phyloP scores from a whole-genome alignment of 2,113 vertebrate species.

The Mesembrinibis cayennensis region DNA sequence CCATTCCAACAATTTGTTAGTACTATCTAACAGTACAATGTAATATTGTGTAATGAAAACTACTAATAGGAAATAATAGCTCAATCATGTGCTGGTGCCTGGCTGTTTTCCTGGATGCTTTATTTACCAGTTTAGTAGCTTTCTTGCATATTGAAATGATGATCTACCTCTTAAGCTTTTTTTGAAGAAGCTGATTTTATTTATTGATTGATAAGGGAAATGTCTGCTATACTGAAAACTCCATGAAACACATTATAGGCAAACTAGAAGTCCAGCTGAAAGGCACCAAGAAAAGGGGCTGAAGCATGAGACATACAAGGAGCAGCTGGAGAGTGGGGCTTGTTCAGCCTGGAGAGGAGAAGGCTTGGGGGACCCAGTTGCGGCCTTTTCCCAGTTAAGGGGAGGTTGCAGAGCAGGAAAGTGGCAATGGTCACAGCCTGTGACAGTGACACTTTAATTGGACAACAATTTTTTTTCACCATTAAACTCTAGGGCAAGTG shows the following conservation, averaged over 20 bases:
- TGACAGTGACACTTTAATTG: neutral
- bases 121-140: neutral
- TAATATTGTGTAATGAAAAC: neutral
- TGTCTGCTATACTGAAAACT: neutral
- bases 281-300: neutral
- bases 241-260: neutral
- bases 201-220: neutral
- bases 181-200: neutral
- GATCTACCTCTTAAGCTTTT: neutral
- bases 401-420: neutral
- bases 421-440: neutral
- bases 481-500: neutral
- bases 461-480: neutral
- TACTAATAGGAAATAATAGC: neutral
- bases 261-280: neutral
- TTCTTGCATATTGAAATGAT: neutral
- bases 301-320: neutral
- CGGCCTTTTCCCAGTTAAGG: neutral
- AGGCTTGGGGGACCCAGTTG: neutral
- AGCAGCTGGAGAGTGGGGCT: neutral
- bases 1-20: neutral
- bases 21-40: neutral
- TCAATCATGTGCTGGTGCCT: neutral
- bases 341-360: neutral
- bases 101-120: neutral